Percentiles rank a stretch among this genome's conserved stretches.
These are phyloP conservation scores for Colletes collaris DNA, from an alignment of 2,888 invertebrate genomes.

Conservation along the genomic window DNA sequence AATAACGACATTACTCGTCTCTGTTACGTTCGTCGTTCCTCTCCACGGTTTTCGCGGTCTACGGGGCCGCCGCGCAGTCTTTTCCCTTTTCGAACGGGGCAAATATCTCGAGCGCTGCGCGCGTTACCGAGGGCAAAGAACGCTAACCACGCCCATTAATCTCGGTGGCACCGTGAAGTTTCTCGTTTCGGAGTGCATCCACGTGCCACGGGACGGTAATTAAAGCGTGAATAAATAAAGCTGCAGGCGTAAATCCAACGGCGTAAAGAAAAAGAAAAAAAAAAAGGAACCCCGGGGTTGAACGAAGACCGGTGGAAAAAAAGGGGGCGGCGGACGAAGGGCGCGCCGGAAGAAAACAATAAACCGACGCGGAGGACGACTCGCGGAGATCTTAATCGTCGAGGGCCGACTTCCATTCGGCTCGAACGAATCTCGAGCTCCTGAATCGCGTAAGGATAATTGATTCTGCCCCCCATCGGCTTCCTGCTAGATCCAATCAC, in stretches of 20 bases:
- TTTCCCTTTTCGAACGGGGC: conserved; percentile 43
- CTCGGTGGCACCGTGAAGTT: conserved; percentile 77
- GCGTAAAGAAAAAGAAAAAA: conserved; percentile 60
- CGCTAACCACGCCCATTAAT: conserved; percentile 79
- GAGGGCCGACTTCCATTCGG: conserved; percentile 8
- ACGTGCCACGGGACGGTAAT: conserved; percentile 77
- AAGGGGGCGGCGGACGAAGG: neutral
- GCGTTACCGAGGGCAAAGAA: conserved; percentile 24
- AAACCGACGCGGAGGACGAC: conserved; percentile 19
- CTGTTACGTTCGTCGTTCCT: conserved; percentile 50
- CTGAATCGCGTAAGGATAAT: conserved; percentile 62
- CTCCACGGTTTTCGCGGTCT: neutral
- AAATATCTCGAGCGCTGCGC: conserved; percentile 62
- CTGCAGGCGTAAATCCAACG: conserved; percentile 77
- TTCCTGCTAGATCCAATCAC: conserved; percentile 61
- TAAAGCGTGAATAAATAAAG: conserved; percentile 82
- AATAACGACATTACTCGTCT: conserved; percentile 61
- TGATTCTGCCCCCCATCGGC: conserved; percentile 59
- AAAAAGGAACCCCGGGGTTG: conserved; percentile 37
- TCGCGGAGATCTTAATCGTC: conserved; percentile 47
- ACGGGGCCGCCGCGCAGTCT: neutral
- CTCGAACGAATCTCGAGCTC: conserved; percentile 5
- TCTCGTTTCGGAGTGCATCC: conserved; percentile 76
- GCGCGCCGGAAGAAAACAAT: conserved; percentile 20
- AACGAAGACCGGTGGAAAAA: conserved; percentile 42